A percentile compares a stretch with the other conserved stretches of the same genome.
Conservation (phyloP, 2,797 vertebrate species). For the Halcyon chelicuti region DNA sequence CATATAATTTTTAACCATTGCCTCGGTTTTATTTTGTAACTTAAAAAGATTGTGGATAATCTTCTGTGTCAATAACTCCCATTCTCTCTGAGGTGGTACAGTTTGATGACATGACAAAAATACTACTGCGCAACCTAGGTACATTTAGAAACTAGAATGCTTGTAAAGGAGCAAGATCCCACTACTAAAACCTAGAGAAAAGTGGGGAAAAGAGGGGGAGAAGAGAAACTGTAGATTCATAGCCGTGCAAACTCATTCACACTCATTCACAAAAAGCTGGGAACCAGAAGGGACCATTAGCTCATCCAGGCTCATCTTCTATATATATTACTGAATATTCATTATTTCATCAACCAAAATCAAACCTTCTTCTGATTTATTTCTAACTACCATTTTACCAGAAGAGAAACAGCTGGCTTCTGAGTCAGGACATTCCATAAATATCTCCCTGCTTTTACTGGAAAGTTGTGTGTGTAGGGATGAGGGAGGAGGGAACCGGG, state of each 20-base stretch:
- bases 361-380: slow-evolving; percentile 73
- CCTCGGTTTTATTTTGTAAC: slow-evolving; percentile 61
- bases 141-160: not conserved
- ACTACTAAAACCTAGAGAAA: slow-evolving; percentile 13
- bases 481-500: slow-evolving; percentile 46
- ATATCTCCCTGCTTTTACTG: slow-evolving; percentile 69
- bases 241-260: slow-evolving; percentile 46
- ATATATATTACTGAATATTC: slow-evolving; percentile 73
- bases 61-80: not conserved
- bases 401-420: slow-evolving; percentile 75
- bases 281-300: slow-evolving; percentile 57
- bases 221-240: slow-evolving; percentile 13
- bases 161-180: slow-evolving; percentile 19
- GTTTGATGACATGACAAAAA: slow-evolving; percentile 41
- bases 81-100: not conserved
- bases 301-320: slow-evolving; percentile 66
- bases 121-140: slow-evolving; percentile 20
- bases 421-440: slow-evolving; percentile 74
- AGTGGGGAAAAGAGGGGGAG: not conserved
- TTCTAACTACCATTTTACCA: slow-evolving; percentile 74
- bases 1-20: slow-evolving; percentile 58
- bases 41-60: slow-evolving; percentile 36
- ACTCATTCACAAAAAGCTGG: slow-evolving; percentile 65
- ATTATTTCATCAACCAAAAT: slow-evolving; percentile 71
- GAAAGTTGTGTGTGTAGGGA: slow-evolving; percentile 46